Base-by-base conservation (phyloP, 2,797 vertebrate species). In the Bradypus variegatus region DNA sequence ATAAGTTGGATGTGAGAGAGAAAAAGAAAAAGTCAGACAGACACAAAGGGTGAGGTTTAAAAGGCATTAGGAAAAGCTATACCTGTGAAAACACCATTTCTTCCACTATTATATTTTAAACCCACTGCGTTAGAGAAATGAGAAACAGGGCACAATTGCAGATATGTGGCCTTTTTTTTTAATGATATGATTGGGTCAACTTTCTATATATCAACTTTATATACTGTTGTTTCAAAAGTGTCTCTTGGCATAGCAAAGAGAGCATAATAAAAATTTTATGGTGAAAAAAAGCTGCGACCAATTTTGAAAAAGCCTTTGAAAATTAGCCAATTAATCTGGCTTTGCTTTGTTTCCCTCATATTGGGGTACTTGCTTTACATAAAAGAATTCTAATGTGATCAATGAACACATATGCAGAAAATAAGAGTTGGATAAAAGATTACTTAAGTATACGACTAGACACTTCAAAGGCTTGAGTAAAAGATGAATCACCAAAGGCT, bases 291-390 rank as follows among this genome's bases (percentile, higher is more conserved):
- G 76, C 93, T 93, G 85, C 62, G 91, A 84, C 93, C 88, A 92
- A 69, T 73, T 86, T 81, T 89, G 95, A 95, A 91, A n/a, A 29
- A 72, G 84, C 60, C 82, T 95, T 95, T 96, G 93, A 96, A 97
- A 96, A 96, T 93, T 95, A 95, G 89, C 86, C 91, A 96, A 93
- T 96, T 96, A 96, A 95, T 94, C 19, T 95, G 15, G 87, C 94
- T 96, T 95, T 73, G 94, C 83, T 94, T 94, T 95, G 84, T 95
- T 95, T 91, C 88, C 45, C 67, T 94, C 88, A 92, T 91, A 65
- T 91, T 33, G 2, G 91, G 85, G 86, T 72, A 95, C 62, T 55
- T 96, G 81, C 96, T 95, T 96, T 96, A 94, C 81, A 95, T 95
- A 94, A 94, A 93, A 96, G 80, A 92, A 94, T 21, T 84, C 92